Base-by-base conservation (phyloP, 2,797 vertebrate genomes). In the Merluccius polli region DNA sequence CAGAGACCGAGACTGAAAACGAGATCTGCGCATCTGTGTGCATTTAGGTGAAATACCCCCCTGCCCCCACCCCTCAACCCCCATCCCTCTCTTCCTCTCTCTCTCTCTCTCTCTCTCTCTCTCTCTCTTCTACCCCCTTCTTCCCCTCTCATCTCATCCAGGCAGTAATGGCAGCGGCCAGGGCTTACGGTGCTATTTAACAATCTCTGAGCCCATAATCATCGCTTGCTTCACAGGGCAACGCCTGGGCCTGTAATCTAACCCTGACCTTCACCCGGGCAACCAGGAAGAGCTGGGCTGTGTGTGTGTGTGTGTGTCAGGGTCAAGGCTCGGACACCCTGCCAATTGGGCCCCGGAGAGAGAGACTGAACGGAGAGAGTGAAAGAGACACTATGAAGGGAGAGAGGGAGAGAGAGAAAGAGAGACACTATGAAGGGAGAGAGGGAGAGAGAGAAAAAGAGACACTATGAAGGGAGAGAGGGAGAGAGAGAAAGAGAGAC, bases 201-300 rank as follows among this genome's bases (percentile, higher is more conserved):
- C 85, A 89, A 84, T 89, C 87, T 86, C 85, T 81, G 82, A 90
- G 81, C 78, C 83, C 73, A 63, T 89, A 85, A 92, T 92, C 92
- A 92, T 87, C 89, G 84, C 80, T 89, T 87, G 88, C 87, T 90
- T 90, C 85, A 90, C 84, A 91, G 85, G 84, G 88, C 87, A 91
- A 92, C 89, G 91, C 87, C 87, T 82, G 80, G 82, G 86, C 82
- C 86, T 90, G 79, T 93, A 92, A 93, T 93, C 89, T 88, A 84
- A 84, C 80, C 78, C 75, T 90, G 91, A 92, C 92, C 92, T 92
- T 91, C 88, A 87, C 78, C 24, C n/a, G 78, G 83, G 75, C 81
- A 9, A 59, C 52, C 73, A 33, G 41, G 77, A 63, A 72, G 63
- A 59, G 73, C 2, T 30, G 59, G 31, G 10, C 31, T 63, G 52